Evolutionary conservation across 2,797 vertebrate genomes (phyloP), one percentile per base, ranked within the genome.

Genomic region (Mormyrus proboscirostris): DNA sequence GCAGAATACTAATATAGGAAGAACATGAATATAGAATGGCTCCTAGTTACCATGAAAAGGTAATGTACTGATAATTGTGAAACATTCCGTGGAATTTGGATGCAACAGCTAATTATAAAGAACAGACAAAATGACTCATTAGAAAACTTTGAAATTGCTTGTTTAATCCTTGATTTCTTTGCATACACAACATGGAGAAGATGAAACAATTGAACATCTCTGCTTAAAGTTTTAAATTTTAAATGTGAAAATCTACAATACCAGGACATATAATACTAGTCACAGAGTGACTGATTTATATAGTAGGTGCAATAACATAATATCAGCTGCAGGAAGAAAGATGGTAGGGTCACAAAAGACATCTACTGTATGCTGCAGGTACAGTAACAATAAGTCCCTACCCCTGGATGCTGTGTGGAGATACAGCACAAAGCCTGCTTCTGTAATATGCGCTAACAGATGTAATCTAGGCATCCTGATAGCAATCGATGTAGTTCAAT

Each of bases 401-500:
- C 51, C 41, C 5, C 49, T 57, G 25, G 16, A 16, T 7, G 10
- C 14, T 12, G 49, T 55, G 25, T 53, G 16, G 53, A 55, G 29
- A 57, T 29, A 41, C 25, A 14, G 51, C 29, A 86, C 85, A 87
- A 87, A 87, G 85, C 51, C 53, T 57, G 50, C 3, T 38, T 87
- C 53, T 87, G 85, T 57, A 41, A 87, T 41, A 33, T 53, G 29
- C 16, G 16, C 53, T 38, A 38, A 51, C 53, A 38, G 85, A 19
- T 87, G 85, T 59, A 59, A 87, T 86, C 83, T 49, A 51, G 83
- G 83, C 47, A 29, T 87, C 85, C 19, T n/a, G 85, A 87, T 87
- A 57, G 85, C 53, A 41, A 59, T 87, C 85, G 29, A 59, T 87
- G 85, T 87, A 87, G 85, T 59, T 38, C 85, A 87, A 59, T 87